phyloP scores from a whole-genome alignment of 2,888 invertebrate species.

The Carterocephalus palaemon region DNA sequence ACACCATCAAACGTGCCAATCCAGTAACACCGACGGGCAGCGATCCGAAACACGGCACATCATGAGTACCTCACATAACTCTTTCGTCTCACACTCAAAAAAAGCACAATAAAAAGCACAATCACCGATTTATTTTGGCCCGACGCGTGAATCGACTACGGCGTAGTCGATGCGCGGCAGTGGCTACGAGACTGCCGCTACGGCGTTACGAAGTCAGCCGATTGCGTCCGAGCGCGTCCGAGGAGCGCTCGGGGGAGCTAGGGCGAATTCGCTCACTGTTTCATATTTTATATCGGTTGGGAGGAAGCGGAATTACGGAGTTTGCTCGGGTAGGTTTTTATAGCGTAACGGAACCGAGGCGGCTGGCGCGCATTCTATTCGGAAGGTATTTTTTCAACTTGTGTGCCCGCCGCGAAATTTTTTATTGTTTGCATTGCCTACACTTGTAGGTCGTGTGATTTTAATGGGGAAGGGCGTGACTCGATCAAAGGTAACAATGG shows the following conservation, averaged over 20 bases:
- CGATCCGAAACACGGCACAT: conserved; percentile 59
- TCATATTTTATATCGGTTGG: conserved; percentile 77
- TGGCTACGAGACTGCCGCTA: conserved; percentile 69
- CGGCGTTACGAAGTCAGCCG: conserved; percentile 58
- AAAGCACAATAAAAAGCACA: conserved; percentile 52
- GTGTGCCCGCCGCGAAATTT: conserved; percentile 53
- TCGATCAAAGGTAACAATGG: conserved; percentile 42
- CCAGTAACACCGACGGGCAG: conserved; percentile 36
- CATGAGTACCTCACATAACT: conserved; percentile 47
- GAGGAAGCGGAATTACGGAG: conserved; percentile 71
- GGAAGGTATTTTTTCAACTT: conserved; percentile 60
- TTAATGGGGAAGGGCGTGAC: conserved; percentile 54
- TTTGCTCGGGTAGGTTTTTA: conserved; percentile 75
- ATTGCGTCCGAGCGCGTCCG: conserved; percentile 45
- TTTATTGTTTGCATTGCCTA: conserved; percentile 63
- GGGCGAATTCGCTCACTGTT: conserved; percentile 70
- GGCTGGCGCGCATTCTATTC: conserved; percentile 60
- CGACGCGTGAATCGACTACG: conserved; percentile 29
- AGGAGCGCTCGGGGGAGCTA: conserved; percentile 47
- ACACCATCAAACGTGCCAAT: conserved; percentile 58
- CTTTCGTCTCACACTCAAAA: conserved; percentile 37
- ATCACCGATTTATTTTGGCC: conserved; percentile 51
- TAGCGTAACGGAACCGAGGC: conserved; percentile 58
- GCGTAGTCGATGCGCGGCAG: conserved; percentile 47
- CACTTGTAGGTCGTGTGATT: conserved; percentile 61